These are phyloP conservation scores for Artemia franciscana DNA, from an alignment of 1,140 invertebrate genomes.

Conservation along the genomic window DNA sequence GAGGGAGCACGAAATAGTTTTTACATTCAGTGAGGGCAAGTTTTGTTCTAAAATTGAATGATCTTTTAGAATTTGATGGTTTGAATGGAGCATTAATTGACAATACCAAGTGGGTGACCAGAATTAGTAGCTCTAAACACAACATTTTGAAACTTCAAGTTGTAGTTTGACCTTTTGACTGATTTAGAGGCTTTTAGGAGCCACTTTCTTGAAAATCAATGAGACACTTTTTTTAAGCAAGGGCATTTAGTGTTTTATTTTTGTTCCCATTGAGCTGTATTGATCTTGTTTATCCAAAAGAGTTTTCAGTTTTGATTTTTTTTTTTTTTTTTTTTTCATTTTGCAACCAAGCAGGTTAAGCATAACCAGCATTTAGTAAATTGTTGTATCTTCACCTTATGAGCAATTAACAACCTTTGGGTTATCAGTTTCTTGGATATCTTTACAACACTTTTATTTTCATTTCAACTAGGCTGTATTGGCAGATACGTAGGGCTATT, in stretches of 20 bases:
- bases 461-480: too few relatives aligned
- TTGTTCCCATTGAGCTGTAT: too few relatives aligned
- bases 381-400: constrained; percentile 25
- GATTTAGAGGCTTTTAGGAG: neutral
- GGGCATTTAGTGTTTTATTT: too few relatives aligned
- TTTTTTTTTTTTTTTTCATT: too few relatives aligned
- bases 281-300: too few relatives aligned
- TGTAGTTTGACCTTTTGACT: constrained; percentile 21
- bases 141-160: constrained; percentile 29
- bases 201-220: neutral
- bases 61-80: constrained; percentile 23
- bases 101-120: constrained; percentile 14
- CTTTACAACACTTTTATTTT: neutral
- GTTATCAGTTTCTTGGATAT: neutral
- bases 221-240: neutral
- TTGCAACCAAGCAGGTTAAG: too few relatives aligned
- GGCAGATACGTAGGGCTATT: too few relatives aligned
- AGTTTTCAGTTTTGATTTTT: too few relatives aligned
- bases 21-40: too few relatives aligned
- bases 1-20: too few relatives aligned
- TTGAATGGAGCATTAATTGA: constrained; percentile 10
- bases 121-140: constrained; percentile 28
- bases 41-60: constrained; percentile 36
- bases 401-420: neutral
- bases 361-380: too few relatives aligned